phyloP scores from a whole-genome alignment of 2,113 vertebrate species.

The Peromyscus polionotus region DNA sequence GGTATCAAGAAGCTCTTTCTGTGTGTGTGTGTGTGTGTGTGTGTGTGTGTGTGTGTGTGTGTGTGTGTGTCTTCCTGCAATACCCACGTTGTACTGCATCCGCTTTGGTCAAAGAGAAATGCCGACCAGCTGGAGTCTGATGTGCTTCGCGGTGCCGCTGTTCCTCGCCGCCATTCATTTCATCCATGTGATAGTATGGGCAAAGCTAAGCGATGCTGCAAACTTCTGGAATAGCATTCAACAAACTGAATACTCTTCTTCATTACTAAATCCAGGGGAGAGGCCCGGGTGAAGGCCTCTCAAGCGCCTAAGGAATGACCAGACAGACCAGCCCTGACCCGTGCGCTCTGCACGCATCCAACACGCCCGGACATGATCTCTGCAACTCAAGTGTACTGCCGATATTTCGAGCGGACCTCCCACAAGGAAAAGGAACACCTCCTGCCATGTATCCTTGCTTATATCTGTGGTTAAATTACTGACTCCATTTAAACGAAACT shows the following conservation, averaged over 20 bases:
- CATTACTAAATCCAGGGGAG: neutral
- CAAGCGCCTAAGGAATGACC: fast-evolving
- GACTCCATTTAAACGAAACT: neutral
- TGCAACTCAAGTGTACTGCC: neutral
- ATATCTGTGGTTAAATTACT: neutral
- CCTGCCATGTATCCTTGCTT: neutral
- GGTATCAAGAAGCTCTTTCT: neutral
- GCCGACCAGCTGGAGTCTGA: neutral
- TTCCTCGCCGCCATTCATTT: neutral
- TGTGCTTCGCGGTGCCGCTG: too few relatives aligned
- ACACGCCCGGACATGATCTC: neutral
- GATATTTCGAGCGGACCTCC: fast-evolving
- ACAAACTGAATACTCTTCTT: neutral
- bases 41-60: too few relatives aligned
- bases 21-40: too few relatives aligned
- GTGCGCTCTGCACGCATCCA: fast-evolving
- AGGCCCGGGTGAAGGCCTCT: neutral
- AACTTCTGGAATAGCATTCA: neutral
- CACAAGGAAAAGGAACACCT: neutral
- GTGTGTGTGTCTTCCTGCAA: neutral
- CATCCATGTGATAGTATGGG: neutral
- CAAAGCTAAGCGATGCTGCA: neutral
- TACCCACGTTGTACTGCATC: neutral
- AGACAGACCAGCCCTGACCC: neutral
- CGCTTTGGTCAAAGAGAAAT: neutral